Evolutionary conservation across 1,140 invertebrate species (phyloP).

Genomic region (Cephus cinctus): DNA sequence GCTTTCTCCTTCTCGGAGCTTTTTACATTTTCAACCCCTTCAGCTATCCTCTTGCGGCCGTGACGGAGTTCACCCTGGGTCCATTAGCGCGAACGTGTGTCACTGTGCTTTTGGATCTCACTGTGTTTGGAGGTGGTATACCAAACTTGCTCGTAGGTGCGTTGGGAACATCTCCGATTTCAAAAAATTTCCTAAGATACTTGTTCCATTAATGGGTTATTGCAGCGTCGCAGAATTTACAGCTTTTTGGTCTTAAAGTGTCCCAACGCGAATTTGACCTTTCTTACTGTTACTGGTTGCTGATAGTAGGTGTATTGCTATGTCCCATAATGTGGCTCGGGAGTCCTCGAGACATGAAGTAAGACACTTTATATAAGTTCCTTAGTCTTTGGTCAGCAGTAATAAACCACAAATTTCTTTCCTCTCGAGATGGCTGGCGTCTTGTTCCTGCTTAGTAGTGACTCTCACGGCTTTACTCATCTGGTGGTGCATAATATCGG

Average conservation of each 20-base stretch:
- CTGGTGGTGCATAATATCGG: slow-evolving; percentile 49
- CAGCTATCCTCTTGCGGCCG: slow-evolving; percentile 75
- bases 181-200: background rate
- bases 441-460: slow-evolving; percentile 33
- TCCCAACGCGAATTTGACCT: slow-evolving; percentile 61
- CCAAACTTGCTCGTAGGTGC: slow-evolving; percentile 73
- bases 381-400: background rate
- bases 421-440: slow-evolving; percentile 38
- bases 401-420: slow-evolving; percentile 4
- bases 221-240: slow-evolving; percentile 72
- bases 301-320: slow-evolving; percentile 66
- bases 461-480: slow-evolving; percentile 36
- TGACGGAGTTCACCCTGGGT: slow-evolving; percentile 72
- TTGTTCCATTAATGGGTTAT: background rate
- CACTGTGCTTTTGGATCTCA: slow-evolving; percentile 68
- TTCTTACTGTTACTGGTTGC: slow-evolving; percentile 76
- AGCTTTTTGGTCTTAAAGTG: slow-evolving; percentile 69
- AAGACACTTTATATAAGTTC: slow-evolving; percentile 29
- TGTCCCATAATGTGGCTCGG: slow-evolving; percentile 81
- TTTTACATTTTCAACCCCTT: background rate
- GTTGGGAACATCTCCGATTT: slow-evolving; percentile 4
- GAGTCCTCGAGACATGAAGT: slow-evolving; percentile 83
- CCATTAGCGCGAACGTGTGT: slow-evolving; percentile 59
- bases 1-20: background rate
- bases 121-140: slow-evolving; percentile 72